A percentile compares a stretch with the other conserved stretches of the same genome.
Evolutionary conservation across 2,113 vertebrate species (phyloP).

Genomic region (Rhea americana): DNA sequence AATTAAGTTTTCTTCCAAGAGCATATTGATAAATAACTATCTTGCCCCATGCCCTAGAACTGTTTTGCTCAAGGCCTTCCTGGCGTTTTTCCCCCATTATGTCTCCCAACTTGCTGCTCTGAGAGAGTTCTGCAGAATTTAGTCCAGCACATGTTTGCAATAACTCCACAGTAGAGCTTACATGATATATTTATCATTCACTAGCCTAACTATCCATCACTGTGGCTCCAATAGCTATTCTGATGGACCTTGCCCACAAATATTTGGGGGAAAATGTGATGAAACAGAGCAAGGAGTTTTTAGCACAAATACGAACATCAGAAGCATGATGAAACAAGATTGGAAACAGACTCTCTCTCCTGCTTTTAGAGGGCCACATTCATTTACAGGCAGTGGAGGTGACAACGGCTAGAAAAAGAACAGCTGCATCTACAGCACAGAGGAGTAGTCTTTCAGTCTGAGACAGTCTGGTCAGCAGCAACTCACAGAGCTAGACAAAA

Average conservation of each 20-base stretch:
- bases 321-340: neutral
- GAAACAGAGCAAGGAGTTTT: neutral
- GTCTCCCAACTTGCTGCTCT: neutral
- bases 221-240: neutral
- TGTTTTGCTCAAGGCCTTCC: neutral
- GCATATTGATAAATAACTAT: neutral
- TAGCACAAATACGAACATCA: neutral
- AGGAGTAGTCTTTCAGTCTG: neutral
- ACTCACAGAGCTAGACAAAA: neutral
- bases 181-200: neutral
- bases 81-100: neutral
- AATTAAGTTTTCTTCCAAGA: neutral
- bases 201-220: neutral
- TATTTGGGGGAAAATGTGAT: neutral
- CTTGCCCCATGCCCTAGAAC: neutral
- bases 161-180: neutral
- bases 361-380: neutral
- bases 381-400: neutral
- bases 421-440: neutral
- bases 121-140: neutral
- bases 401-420: neutral
- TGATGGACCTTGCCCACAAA: neutral
- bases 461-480: neutral
- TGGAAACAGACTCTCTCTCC: neutral
- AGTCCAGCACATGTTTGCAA: neutral